These are phyloP conservation scores for Trachythela sp. DNA, from an alignment of 64 coral and sea anemone genomes.

Conservation along the genomic window DNA sequence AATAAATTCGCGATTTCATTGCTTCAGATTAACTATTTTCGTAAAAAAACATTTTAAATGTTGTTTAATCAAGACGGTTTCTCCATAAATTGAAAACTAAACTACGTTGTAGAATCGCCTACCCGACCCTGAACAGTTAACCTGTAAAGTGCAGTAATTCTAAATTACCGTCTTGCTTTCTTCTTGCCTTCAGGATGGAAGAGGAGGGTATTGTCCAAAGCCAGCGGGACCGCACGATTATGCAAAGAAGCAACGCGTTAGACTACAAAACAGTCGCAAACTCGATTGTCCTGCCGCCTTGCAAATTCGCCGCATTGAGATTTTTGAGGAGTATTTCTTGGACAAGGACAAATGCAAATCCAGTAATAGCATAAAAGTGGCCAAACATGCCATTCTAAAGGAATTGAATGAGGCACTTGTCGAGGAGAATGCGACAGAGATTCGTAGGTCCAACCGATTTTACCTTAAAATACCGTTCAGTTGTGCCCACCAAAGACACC, in stretches of 20 bases:
- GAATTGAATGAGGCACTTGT: neutral
- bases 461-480: slow-evolving; percentile 30
- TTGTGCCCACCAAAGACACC: slow-evolving; percentile 14
- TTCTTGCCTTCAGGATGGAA: slow-evolving; percentile 9
- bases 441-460: neutral
- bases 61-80: too few relatives aligned
- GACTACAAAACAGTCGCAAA: slow-evolving; percentile 32
- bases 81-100: too few relatives aligned
- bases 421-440: neutral
- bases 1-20: too few relatives aligned
- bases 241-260: neutral
- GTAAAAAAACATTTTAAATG: too few relatives aligned
- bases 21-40: too few relatives aligned
- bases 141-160: too few relatives aligned
- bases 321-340: slow-evolving; percentile 34
- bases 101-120: too few relatives aligned
- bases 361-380: neutral
- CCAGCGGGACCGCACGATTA: neutral
- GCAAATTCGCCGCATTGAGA: slow-evolving; percentile 19
- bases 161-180: too few relatives aligned
- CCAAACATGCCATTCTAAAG: slow-evolving; percentile 20
- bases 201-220: neutral
- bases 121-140: too few relatives aligned
- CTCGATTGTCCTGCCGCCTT: slow-evolving; percentile 23
- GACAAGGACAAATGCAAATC: neutral